These are phyloP conservation scores for Drosophila paracracens DNA, from an alignment of 2,888 invertebrate genomes.

Conservation along the genomic window DNA sequence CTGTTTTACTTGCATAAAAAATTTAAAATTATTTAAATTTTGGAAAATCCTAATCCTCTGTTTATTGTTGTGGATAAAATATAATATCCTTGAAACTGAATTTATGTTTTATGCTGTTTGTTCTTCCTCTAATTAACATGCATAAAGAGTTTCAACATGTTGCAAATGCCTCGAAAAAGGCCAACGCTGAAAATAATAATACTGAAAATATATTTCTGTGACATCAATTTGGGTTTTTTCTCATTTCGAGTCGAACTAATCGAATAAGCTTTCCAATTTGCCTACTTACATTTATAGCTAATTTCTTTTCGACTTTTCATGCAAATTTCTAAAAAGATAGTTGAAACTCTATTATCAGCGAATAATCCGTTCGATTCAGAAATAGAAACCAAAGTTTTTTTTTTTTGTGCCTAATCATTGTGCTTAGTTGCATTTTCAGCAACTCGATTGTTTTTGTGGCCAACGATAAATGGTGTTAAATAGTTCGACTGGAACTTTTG, in stretches of 20 bases:
- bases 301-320: conserved; percentile 4
- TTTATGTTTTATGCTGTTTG: neutral
- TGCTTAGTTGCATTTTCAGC: conserved; percentile 6
- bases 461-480: conserved; percentile 73
- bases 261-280: neutral
- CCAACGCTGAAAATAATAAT: too few species aligned
- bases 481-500: conserved; percentile 47
- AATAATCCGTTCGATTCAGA: conserved; percentile 5
- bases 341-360: neutral
- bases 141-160: neutral
- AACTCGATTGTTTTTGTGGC: conserved; percentile 38
- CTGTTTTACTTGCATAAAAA: neutral
- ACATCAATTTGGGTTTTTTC: neutral
- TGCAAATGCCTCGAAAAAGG: too few species aligned
- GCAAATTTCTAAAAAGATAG: conserved; percentile 6
- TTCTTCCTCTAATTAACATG: neutral
- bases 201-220: neutral
- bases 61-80: neutral
- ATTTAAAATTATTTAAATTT: neutral
- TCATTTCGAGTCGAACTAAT: neutral
- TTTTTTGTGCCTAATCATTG: conserved; percentile 33
- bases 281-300: neutral
- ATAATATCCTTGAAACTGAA: neutral
- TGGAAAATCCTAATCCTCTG: neutral
- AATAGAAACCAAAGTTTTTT: neutral